These are phyloP conservation scores for Nephila pilipes DNA, from an alignment of 1,140 invertebrate genomes.

Conservation along the genomic window DNA sequence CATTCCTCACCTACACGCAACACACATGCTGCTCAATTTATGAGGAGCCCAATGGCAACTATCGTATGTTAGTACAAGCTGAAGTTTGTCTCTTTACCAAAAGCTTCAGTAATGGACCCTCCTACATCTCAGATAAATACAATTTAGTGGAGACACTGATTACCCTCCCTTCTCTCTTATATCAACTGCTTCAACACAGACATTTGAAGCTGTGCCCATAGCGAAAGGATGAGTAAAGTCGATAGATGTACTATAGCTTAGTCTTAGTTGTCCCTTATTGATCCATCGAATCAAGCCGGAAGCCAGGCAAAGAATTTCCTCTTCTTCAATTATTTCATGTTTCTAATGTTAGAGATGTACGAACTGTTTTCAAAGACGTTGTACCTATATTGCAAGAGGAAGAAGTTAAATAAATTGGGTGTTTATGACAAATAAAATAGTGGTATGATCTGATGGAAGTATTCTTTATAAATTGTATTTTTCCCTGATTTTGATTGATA, in stretches of 20 bases:
- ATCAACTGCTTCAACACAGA: conserved; percentile 23
- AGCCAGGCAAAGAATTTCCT: conserved; percentile 21
- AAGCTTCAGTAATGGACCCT: conserved; percentile 51
- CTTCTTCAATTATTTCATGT: conserved; percentile 16
- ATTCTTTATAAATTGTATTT: no score
- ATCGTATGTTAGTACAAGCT: conserved; percentile 52
- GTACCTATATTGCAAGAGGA: not conserved
- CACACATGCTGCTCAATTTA: conserved; percentile 40
- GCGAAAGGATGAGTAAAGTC: conserved; percentile 34
- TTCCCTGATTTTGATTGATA: no score
- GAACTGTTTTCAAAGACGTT: not conserved
- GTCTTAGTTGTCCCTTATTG: conserved; percentile 30
- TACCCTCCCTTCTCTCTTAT: conserved; percentile 32
- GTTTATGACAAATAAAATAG: not conserved
- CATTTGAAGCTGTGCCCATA: conserved; percentile 48
- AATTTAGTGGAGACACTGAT: conserved; percentile 60
- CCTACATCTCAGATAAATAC: conserved; percentile 63
- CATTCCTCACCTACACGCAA: conserved; percentile 5
- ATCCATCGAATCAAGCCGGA: conserved; percentile 47
- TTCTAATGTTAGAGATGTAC: not conserved
- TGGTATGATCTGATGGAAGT: no score
- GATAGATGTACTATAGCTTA: conserved; percentile 45
- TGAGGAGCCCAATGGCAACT: conserved; percentile 44
- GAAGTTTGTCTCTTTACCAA: conserved; percentile 58
- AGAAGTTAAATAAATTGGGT: not conserved